phyloP scores from a whole-genome alignment of 2,113 vertebrate species.

The Clupea harengus region DNA sequence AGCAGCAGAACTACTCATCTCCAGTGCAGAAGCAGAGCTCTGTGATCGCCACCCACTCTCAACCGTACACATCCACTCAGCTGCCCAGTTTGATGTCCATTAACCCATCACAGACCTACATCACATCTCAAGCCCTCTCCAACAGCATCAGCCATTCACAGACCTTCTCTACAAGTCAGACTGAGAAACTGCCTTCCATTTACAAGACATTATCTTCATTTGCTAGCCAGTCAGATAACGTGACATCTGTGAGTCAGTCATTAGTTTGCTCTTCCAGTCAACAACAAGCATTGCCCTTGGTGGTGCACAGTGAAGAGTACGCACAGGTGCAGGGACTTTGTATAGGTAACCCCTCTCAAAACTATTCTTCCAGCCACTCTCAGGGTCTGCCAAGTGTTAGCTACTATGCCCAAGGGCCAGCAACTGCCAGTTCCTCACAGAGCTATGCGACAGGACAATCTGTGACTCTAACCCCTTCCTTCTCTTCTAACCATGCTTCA shows the following conservation, averaged over 20 bases:
- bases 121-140: constrained; percentile 78
- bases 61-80: constrained; percentile 85
- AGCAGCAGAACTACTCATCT: constrained; percentile 86
- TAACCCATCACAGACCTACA: constrained; percentile 86
- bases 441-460: constrained; percentile 85
- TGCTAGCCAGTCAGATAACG: constrained; percentile 80
- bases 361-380: constrained; percentile 86
- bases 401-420: constrained; percentile 85
- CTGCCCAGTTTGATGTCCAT: constrained; percentile 85
- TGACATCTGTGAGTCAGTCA: constrained; percentile 81
- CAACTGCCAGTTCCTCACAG: constrained; percentile 83
- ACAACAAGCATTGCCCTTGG: constrained; percentile 73
- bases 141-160: constrained; percentile 81
- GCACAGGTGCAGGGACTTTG: constrained; percentile 82
- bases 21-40: constrained; percentile 87
- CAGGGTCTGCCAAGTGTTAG: constrained; percentile 86
- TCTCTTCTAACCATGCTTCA: constrained; percentile 77
- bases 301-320: constrained; percentile 79
- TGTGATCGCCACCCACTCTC: constrained; percentile 87
- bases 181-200: constrained; percentile 85
- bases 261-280: constrained; percentile 83
- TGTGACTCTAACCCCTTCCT: constrained; percentile 80
- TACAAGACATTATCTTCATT: constrained; percentile 87
- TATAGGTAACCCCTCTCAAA: constrained; percentile 84
- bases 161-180: constrained; percentile 78